Evolutionary conservation across 35 echinoderm and acorn worm species (phyloP).

Genomic region (Apostichopus japonicus): DNA sequence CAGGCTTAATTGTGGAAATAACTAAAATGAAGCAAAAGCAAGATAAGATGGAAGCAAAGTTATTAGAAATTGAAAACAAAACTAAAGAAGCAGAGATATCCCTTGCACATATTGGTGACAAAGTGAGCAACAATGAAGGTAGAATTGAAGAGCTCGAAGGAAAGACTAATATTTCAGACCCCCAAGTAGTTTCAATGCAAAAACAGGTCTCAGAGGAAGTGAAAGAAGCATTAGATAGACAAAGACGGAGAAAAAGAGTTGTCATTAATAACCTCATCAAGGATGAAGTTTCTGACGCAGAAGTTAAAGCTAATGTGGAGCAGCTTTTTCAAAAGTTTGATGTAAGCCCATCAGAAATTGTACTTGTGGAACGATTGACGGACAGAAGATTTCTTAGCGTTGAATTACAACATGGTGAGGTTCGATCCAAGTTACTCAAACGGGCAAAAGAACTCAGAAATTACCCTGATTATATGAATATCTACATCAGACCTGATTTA

Average conservation of each 20-base stretch:
- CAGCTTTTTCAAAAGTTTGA: not conserved
- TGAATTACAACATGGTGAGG: not conserved
- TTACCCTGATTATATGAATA: not conserved
- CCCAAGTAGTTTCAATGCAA: not conserved
- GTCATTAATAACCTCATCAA: not conserved
- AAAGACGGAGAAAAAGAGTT: not conserved
- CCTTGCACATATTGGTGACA: no score
- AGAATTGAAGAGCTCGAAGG: no score
- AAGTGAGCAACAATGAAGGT: no score
- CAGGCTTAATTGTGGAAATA: no score
- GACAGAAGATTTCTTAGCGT: slow-evolving; percentile 22
- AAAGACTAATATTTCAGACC: no score
- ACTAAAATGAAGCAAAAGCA: no score
- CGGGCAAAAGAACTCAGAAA: not conserved
- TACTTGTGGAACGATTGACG: not conserved
- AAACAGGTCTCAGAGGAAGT: not conserved
- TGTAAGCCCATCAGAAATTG: not conserved
- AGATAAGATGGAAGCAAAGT: no score
- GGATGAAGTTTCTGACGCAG: not conserved
- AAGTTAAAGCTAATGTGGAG: not conserved
- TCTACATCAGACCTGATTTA: slow-evolving; percentile 10
- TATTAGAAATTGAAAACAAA: no score
- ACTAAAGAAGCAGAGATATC: no score
- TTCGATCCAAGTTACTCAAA: not conserved
- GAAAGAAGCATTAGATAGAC: not conserved